Evolutionary conservation across 2,113 vertebrate species (phyloP).

Genomic region (Mionectes macconnelli): DNA sequence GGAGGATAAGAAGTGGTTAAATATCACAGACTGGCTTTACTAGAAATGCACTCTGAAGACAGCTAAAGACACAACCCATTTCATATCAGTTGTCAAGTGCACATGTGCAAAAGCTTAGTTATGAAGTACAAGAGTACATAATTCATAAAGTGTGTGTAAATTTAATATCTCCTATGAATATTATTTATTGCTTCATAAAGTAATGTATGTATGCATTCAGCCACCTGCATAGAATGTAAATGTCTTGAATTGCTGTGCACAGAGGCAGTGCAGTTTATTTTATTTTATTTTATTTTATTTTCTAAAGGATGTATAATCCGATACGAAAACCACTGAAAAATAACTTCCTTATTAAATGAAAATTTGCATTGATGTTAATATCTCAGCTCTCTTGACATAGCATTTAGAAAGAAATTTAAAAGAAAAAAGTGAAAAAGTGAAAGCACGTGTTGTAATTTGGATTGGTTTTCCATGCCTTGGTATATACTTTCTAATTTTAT

Average conservation of each 20-base stretch:
- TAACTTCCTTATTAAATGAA: conserved; percentile 23
- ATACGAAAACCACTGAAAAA: conserved; percentile 18
- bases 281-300: conserved; percentile 48
- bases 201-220: conserved; percentile 20
- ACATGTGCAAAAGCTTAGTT: neutral
- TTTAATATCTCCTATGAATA: conserved; percentile 50
- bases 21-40: neutral
- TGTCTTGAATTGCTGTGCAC: conserved; percentile 40
- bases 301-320: conserved; percentile 45
- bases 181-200: conserved; percentile 53
- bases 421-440: neutral
- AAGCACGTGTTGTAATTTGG: neutral
- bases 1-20: neutral
- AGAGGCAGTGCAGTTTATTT: conserved; percentile 48
- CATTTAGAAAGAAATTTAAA: neutral
- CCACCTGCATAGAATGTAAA: neutral
- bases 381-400: conserved; percentile 6
- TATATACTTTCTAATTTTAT: neutral
- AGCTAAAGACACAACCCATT: neutral
- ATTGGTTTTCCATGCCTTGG: neutral
- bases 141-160: neutral
- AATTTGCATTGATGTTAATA: conserved; percentile 19
- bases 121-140: neutral
- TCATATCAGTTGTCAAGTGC: neutral
- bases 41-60: neutral